Evolutionary conservation across 2,888 invertebrate species (phyloP).

Genomic region (Cactoblastis cactorum): DNA sequence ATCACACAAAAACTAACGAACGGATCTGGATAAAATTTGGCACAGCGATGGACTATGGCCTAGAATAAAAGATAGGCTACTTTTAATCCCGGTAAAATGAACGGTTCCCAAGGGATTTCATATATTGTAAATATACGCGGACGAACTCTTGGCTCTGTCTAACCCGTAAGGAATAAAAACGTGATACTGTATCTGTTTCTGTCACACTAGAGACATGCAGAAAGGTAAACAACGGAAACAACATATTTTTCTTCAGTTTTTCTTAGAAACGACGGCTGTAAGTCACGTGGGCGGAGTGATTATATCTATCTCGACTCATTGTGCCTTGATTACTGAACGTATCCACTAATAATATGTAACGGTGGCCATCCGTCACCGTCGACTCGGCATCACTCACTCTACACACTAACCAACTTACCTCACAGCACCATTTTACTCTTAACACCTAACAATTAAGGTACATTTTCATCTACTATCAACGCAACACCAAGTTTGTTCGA

Average conservation of each 20-base stretch:
- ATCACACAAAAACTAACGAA: too few relatives aligned
- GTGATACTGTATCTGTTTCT: too few relatives aligned
- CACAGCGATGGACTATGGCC: too few relatives aligned
- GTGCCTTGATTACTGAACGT: conserved; percentile 60
- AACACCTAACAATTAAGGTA: conserved; percentile 29
- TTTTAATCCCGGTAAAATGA: too few relatives aligned
- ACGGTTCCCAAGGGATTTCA: too few relatives aligned
- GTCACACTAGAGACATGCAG: too few relatives aligned
- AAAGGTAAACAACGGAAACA: background rate
- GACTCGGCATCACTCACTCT: conserved; percentile 59
- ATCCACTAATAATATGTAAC: conserved; percentile 70
- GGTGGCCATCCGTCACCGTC: conserved; percentile 59
- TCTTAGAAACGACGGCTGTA: conserved; percentile 18
- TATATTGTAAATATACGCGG: too few relatives aligned
- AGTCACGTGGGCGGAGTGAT: conserved; percentile 22
- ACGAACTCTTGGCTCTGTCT: too few relatives aligned
- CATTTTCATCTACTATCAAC: conserved; percentile 26
- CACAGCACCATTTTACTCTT: conserved; percentile 21
- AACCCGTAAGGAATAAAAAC: too few relatives aligned
- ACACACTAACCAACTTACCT: conserved; percentile 31
- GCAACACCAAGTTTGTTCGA: conserved; percentile 37
- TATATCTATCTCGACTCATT: conserved; percentile 53
- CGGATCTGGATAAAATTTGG: too few relatives aligned
- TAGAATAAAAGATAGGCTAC: too few relatives aligned
- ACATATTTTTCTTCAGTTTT: background rate